Base-by-base conservation (phyloP, 2,888 invertebrate genomes). In the Cinara cedri region DNA sequence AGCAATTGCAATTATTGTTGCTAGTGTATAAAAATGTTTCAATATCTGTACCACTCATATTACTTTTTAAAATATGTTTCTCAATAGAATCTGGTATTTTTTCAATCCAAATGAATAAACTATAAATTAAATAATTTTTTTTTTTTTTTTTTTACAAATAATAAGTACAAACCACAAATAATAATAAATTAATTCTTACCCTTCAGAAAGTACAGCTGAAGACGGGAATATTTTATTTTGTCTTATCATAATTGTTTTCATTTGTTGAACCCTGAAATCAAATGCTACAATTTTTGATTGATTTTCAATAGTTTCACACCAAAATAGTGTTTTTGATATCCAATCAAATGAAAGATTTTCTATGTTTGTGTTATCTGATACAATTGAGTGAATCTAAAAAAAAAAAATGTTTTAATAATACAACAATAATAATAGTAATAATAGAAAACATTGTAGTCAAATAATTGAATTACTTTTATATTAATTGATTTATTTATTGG, bases 311-410 rank as follows among this genome's bases (percentile, higher is more conserved):
- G 88, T 84, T 85, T 94, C 94, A 0, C 92, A 89, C 91, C 94
- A 95, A 85, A 94, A 97, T 9, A 97, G 87, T 65, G 91, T 90
- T 70, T 95, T 89, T 70, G 92, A 90, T 62, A 97, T 89, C 97
- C 97, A 97, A 86, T 97, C 96, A 0, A 95, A 88, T 1, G 93
- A 90, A 21, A 78, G 60, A n/a, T 78, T 78, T 51, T 70, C 78
- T 51, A 78, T 78, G n/a, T 60, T 42, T n/a, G n/a, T 16, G 14
- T 60, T 26, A 21, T 51, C 21, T 49, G 57, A 19, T 60, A 9
- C 8, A 34, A 60, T 60, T 16, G 78, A 57, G 49, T 78, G 70
- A 51, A 78, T 51, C 78, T 78, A 51, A 34, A 19, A 57, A 49
- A 57, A 24, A 46, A 49, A 63, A 42, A 54, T 16, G 55, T 46